Base-by-base conservation (phyloP, 2,797 vertebrate species). In the Girardinus metallicus region DNA sequence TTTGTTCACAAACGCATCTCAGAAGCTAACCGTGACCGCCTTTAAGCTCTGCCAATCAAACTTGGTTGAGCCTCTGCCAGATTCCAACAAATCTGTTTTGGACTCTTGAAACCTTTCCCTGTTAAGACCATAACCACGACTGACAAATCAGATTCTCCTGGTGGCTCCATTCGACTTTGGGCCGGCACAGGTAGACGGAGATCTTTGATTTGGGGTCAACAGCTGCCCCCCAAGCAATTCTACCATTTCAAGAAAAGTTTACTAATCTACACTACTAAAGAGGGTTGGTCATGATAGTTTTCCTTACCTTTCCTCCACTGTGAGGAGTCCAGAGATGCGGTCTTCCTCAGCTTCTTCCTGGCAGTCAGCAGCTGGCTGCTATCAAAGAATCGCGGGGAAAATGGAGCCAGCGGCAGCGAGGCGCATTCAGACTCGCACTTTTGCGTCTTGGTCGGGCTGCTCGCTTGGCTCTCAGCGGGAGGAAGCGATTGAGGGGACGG, bases 341-440 rank as follows among this genome's bases (percentile, higher is more conserved):
- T 99, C 94, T 99, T 99, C 93, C 95, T 97, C 89, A 99, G 96
- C 92, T 98, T 98, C 92, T 97, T 99, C 91, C 98, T 96, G 72
- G 98, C 98, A 55, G 96, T 98, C 88, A 97, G 93, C 89, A 99
- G 94, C 92, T 99, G 97, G 87, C 96, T 99, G 95, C 98, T 99
- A 88, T 99, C 98, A 0, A 99, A 99, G 86, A 98, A 97, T 15
- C 97, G 97, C 1, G 97, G 96, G 11, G 96, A 95, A 7, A 98
- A 97, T 0, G 95, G 91, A 3, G 95, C 94, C 74, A 96, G 93
- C 0, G 96, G 94, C 15, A 96, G 91, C 26, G 96, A 93, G 0
- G 94, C 81, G 8, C 94, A 89, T 76, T 95, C 95, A 1, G 95
- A 94, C 78, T 96, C 92, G 0, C 83, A 90, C 18, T 94, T 91